Evolutionary conservation across 2,888 invertebrate species (phyloP).

Genomic region (Mystacides longicornis): DNA sequence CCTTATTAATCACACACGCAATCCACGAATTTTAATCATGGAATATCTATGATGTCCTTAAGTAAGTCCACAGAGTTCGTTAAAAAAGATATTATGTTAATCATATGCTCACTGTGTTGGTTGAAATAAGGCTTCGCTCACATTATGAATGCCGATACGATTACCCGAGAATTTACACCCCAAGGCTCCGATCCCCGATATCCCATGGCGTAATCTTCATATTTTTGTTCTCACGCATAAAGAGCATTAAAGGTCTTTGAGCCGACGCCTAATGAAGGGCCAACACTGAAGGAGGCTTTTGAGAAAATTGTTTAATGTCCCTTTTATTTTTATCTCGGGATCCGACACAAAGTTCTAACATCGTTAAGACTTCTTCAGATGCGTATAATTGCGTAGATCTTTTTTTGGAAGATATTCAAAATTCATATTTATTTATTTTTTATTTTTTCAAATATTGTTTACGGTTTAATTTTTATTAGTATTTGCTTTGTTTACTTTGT

Average conservation of each 20-base stretch:
- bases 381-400: not conserved
- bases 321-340: not conserved
- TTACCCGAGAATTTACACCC: not conserved
- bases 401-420: no score
- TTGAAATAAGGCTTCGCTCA: no score
- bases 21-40: no score
- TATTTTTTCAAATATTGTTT: no score
- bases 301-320: not conserved
- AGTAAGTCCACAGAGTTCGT: no score
- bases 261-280: not conserved
- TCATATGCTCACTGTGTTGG: no score
- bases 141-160: not conserved
- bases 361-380: not conserved
- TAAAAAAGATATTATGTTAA: no score
- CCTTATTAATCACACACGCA: no score
- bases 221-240: slow-evolving; percentile 24
- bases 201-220: slow-evolving; percentile 20
- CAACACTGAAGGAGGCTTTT: not conserved
- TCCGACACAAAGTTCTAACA: not conserved
- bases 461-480: no score
- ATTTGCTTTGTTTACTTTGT: no score
- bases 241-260: not conserved
- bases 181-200: not conserved
- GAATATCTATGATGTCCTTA: no score
- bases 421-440: no score